A percentile compares a stretch with the other conserved stretches of the same genome.
Evolutionary conservation across 2,797 vertebrate species (phyloP).

Genomic region (Enteromius unitaeniatus): DNA sequence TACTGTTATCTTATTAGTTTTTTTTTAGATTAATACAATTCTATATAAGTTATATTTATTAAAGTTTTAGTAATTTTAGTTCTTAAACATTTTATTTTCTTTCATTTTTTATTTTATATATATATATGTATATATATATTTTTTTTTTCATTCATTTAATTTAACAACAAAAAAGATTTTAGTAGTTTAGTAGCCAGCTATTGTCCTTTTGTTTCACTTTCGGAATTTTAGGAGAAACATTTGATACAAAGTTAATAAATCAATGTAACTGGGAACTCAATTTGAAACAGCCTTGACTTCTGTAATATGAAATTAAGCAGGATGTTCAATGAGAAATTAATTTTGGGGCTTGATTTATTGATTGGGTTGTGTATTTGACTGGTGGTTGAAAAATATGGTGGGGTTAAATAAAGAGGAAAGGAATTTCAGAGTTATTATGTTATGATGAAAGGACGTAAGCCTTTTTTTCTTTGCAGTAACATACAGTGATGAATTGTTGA

Average conservation of each 20-base stretch:
- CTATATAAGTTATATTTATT: background rate
- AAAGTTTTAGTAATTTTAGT: background rate
- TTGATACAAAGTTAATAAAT: background rate
- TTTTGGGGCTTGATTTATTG: background rate
- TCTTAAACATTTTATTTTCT: background rate
- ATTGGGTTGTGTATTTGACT: constrained; percentile 4
- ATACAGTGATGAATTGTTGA: background rate
- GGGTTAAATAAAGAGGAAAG: background rate
- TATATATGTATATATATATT: no score
- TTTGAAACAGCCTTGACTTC: background rate
- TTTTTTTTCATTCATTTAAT: background rate
- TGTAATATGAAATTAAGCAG: background rate
- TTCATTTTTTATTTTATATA: background rate
- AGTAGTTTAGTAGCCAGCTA: background rate
- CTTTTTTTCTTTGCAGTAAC: background rate
- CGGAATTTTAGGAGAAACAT: background rate
- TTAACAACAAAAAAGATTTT: background rate
- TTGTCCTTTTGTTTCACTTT: background rate
- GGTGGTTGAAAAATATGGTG: background rate
- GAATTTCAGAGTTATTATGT: constrained; percentile 3
- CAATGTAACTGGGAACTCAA: background rate
- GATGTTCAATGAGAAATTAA: background rate
- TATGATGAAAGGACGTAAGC: background rate
- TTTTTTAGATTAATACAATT: background rate
- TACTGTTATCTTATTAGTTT: background rate